Conservation (phyloP, 2,888 invertebrate genomes). For the Xanthorhoe designata region DNA sequence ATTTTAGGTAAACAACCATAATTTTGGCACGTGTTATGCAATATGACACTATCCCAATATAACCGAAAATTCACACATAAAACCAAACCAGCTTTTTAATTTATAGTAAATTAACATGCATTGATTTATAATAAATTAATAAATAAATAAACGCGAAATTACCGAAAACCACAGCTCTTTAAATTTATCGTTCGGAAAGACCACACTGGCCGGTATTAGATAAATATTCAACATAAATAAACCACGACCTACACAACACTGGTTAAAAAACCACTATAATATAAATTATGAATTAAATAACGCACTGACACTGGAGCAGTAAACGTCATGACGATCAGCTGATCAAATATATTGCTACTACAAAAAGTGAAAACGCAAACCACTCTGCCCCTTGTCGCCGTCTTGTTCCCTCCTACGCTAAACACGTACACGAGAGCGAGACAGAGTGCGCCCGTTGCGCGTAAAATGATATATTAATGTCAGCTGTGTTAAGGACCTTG, state of each 20-base stretch:
- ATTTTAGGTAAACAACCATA: no score
- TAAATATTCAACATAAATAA: slow-evolving; percentile 78
- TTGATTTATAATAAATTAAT: slow-evolving; percentile 50
- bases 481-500: slow-evolving; percentile 86
- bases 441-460: slow-evolving; percentile 69
- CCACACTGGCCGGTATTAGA: slow-evolving; percentile 60
- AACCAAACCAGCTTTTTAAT: slow-evolving; percentile 27
- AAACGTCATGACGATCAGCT: slow-evolving; percentile 85
- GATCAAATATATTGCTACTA: slow-evolving; percentile 86
- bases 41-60: slow-evolving; percentile 32
- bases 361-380: slow-evolving; percentile 85
- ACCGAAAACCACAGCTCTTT: slow-evolving; percentile 52
- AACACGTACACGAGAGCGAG: slow-evolving; percentile 53
- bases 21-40: slow-evolving; percentile 38
- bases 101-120: slow-evolving; percentile 46
- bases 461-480: slow-evolving; percentile 86
- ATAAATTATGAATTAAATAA: slow-evolving; percentile 84
- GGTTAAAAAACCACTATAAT: slow-evolving; percentile 76
- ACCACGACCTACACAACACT: slow-evolving; percentile 78
- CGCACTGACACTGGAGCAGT: slow-evolving; percentile 73
- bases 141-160: slow-evolving; percentile 54
- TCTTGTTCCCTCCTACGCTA: slow-evolving; percentile 58
- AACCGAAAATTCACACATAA: slow-evolving; percentile 32
- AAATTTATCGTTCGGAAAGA: slow-evolving; percentile 52
- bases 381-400: slow-evolving; percentile 66